Evolutionary conservation across 2,797 vertebrate genomes (phyloP).

Genomic region (Aulostomus chinensis): DNA sequence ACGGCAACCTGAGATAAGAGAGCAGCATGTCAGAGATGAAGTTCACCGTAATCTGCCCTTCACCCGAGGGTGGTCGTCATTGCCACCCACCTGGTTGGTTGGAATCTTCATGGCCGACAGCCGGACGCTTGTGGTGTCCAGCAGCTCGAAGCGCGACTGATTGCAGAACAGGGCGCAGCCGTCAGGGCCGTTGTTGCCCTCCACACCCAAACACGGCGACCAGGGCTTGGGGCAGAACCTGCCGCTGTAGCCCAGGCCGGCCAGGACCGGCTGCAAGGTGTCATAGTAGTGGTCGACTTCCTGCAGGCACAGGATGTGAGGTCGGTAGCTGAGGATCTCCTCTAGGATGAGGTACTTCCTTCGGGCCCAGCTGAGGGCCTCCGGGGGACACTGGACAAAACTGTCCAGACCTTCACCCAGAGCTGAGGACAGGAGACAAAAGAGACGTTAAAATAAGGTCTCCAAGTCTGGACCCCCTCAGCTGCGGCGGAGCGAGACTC

Average conservation of each 20-base stretch:
- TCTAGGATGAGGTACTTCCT: conserved; percentile 95
- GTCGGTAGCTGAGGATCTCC: conserved; percentile 91
- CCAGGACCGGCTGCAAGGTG: conserved; percentile 91
- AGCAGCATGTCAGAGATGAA: background rate
- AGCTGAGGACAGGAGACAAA: conserved; percentile 75
- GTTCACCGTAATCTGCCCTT: too few relatives aligned
- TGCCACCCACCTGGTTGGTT: conserved; percentile 86
- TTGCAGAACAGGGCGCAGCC: conserved; percentile 94
- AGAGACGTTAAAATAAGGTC: too few relatives aligned
- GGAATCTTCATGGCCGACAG: conserved; percentile 90
- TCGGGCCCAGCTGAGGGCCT: conserved; percentile 93
- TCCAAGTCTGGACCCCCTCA: too few relatives aligned
- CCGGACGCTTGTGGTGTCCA: conserved; percentile 82
- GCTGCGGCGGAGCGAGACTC: too few relatives aligned
- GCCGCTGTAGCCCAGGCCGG: conserved; percentile 89
- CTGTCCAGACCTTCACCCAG: conserved; percentile 94
- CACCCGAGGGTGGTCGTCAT: too few relatives aligned
- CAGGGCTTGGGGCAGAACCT: conserved; percentile 93
- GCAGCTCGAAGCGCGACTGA: conserved; percentile 82
- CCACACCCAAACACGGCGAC: conserved; percentile 92
- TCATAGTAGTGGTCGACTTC: conserved; percentile 98
- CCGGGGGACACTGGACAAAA: conserved; percentile 91
- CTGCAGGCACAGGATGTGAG: conserved; percentile 93
- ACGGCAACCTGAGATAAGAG: conserved; percentile 84
- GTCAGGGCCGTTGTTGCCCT: conserved; percentile 93